phyloP scores from a whole-genome alignment of 2,113 vertebrate species.

The Willisornis vidua region DNA sequence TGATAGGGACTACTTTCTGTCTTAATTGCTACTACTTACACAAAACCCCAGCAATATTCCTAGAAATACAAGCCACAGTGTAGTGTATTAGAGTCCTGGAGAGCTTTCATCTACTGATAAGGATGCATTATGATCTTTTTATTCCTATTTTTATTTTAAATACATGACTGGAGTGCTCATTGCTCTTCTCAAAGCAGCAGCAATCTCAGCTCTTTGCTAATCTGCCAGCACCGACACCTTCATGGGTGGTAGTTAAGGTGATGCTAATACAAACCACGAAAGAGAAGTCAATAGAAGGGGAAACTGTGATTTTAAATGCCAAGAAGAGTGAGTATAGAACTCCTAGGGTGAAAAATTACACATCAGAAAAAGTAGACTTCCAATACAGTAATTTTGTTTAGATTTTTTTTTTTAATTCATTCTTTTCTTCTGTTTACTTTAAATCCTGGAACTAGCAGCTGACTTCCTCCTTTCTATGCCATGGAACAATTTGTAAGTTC shows the following conservation, averaged over 20 bases:
- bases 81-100: not conserved
- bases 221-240: not conserved
- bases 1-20: not conserved
- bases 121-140: not conserved
- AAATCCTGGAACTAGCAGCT: not conserved
- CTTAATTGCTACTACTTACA: not conserved
- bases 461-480: not conserved
- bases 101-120: not conserved
- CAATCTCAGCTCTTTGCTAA: not conserved
- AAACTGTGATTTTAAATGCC: not conserved
- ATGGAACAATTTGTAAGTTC: not conserved
- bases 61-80: not conserved
- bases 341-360: not conserved
- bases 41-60: not conserved
- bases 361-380: not conserved
- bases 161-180: not conserved
- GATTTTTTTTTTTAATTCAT: not conserved
- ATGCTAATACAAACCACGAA: not conserved
- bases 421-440: not conserved
- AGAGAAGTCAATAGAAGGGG: not conserved
- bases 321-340: not conserved
- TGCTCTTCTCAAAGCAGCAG: not conserved
- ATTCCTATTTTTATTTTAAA: not conserved
- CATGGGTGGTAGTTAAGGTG: not conserved
- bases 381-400: not conserved